Evolutionary conservation across 2,797 vertebrate genomes (phyloP).

Genomic region (Cichlasoma orientale): DNA sequence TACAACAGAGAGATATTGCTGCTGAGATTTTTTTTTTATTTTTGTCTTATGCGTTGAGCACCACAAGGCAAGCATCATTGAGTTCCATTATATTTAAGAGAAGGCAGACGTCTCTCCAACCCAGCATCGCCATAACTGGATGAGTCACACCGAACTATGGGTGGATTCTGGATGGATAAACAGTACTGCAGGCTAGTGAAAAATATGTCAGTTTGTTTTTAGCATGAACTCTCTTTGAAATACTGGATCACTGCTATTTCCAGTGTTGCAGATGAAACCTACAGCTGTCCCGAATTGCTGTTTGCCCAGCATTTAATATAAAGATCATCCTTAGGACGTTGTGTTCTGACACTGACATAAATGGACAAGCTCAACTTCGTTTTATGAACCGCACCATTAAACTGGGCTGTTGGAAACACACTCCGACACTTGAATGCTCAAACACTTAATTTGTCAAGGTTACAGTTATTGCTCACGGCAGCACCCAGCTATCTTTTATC

Average conservation of each 20-base stretch:
- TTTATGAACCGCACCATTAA: slow-evolving; percentile 56
- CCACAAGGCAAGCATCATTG: not conserved
- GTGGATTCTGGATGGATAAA: not conserved
- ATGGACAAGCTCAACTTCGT: slow-evolving; percentile 60
- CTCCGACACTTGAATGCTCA: slow-evolving; percentile 69
- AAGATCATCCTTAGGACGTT: slow-evolving; percentile 54
- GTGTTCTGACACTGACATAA: slow-evolving; percentile 56
- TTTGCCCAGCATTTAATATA: slow-evolving; percentile 34
- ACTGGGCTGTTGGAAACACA: slow-evolving; percentile 61
- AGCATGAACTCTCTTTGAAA: not conserved
- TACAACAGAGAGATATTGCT: not conserved
- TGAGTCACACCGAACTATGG: not conserved
- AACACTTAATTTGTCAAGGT: slow-evolving; percentile 72
- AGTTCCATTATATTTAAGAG: not conserved
- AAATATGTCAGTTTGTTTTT: not conserved
- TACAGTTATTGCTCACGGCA: slow-evolving; percentile 69
- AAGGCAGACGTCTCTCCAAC: not conserved
- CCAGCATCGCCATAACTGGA: not conserved
- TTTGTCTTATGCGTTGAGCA: not conserved
- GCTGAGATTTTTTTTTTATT: not conserved
- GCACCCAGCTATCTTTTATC: slow-evolving; percentile 70
- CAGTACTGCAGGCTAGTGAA: not conserved
- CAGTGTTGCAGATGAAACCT: slow-evolving; percentile 28
- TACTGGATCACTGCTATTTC: slow-evolving; percentile 19
- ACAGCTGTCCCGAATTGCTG: slow-evolving; percentile 32